Conservation (phyloP, 2,888 invertebrate species). For the Eledona agricola region DNA sequence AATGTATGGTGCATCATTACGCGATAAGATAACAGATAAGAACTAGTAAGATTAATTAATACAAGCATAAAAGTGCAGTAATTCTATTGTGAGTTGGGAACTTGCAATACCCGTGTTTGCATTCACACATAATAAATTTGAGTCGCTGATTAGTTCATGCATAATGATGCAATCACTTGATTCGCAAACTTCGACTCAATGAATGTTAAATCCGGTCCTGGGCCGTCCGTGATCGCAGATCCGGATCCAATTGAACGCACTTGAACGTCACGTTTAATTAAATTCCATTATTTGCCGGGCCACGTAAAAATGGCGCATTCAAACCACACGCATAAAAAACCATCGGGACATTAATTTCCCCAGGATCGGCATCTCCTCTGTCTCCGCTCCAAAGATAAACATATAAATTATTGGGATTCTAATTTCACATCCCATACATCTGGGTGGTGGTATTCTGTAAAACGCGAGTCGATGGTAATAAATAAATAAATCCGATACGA, state of each 20-base stretch:
- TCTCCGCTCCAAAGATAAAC: slow-evolving; percentile 7
- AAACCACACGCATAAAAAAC: not conserved
- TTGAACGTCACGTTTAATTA: slow-evolving; percentile 45
- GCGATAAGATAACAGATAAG: no score
- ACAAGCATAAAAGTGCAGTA: no score
- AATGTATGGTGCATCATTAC: no score
- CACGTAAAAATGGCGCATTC: slow-evolving; percentile 1
- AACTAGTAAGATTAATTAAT: no score
- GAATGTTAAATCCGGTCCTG: slow-evolving; percentile 35
- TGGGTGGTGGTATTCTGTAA: slow-evolving; percentile 22
- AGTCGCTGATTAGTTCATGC: no score
- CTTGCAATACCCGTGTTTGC: no score
- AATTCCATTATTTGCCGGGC: slow-evolving; percentile 18
- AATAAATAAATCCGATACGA: slow-evolving; percentile 53
- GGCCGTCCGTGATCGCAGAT: slow-evolving; percentile 43
- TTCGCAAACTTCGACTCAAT: not conserved
- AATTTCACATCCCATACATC: slow-evolving; percentile 18
- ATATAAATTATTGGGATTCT: slow-evolving; percentile 17
- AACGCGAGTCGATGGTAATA: slow-evolving; percentile 43
- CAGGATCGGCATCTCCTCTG: no score
- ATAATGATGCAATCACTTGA: not conserved
- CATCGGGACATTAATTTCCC: not conserved
- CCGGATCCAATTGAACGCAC: slow-evolving; percentile 42
- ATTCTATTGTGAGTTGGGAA: no score
- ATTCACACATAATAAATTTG: no score